These are phyloP conservation scores for Brachionus asplanchnoidis DNA, from an alignment of 1,140 invertebrate genomes.

Conservation along the genomic window DNA sequence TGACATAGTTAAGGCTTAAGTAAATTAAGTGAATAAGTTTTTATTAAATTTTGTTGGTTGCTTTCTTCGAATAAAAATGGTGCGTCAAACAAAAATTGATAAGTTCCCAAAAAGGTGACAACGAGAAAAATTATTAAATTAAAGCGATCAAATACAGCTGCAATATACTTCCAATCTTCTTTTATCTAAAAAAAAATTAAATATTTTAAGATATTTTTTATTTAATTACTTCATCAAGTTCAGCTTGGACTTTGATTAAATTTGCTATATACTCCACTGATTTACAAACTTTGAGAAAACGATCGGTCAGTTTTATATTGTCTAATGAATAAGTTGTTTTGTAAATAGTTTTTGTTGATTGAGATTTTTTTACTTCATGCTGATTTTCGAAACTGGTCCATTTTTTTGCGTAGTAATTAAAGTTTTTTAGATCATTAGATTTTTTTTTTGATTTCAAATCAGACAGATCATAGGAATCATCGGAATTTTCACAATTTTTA, in stretches of 20 bases:
- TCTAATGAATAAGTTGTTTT: not conserved
- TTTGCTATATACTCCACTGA: conserved; percentile 10
- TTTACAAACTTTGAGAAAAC: conserved; percentile 7
- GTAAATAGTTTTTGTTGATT: not conserved
- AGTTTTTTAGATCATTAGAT: not conserved
- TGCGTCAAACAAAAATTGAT: conserved; percentile 14
- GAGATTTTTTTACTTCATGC: not conserved
- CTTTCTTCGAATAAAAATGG: not conserved
- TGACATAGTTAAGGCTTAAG: not conserved
- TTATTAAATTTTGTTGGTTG: conserved; percentile 4
- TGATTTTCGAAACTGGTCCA: not conserved
- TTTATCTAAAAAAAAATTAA: conserved; percentile 48
- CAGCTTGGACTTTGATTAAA: conserved; percentile 13
- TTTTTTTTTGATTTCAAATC: not conserved
- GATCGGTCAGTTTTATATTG: not conserved
- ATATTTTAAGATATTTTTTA: not conserved
- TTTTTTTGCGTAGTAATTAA: not conserved
- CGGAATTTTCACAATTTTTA: not conserved
- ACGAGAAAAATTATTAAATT: conserved; percentile 57
- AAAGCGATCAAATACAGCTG: conserved; percentile 56
- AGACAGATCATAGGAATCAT: not conserved
- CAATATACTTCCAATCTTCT: conserved; percentile 58
- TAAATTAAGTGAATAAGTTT: conserved; percentile 11
- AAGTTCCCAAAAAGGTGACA: conserved; percentile 55
- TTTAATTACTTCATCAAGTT: conserved; percentile 28